Conservation (phyloP, 1,140 invertebrate species). For the Lasaia peninsularis region DNA sequence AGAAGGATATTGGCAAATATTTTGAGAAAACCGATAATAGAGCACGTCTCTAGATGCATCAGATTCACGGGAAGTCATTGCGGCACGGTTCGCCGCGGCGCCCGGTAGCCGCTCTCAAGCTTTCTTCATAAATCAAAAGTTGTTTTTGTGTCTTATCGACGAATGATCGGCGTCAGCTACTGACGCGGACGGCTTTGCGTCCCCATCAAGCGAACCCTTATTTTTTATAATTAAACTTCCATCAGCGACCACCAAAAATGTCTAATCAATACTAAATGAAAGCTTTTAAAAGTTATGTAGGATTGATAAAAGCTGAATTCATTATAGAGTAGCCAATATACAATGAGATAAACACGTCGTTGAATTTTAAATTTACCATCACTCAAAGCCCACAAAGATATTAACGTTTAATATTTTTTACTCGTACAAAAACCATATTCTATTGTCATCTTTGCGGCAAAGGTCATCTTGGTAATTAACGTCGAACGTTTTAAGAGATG, state of each 20-base stretch:
- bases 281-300: constrained; percentile 3
- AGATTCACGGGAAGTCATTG: constrained; percentile 19
- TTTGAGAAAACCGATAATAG: constrained; percentile 4
- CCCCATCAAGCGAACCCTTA: constrained; percentile 4
- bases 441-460: constrained; percentile 4
- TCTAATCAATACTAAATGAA: constrained; percentile 9
- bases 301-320: constrained; percentile 2
- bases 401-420: background rate
- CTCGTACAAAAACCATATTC: background rate
- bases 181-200: constrained; percentile 28
- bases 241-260: background rate
- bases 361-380: background rate
- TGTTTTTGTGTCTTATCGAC: constrained; percentile 71
- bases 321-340: background rate
- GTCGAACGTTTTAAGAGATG: constrained; percentile 2
- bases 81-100: constrained; percentile 37
- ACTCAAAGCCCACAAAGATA: background rate
- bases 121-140: constrained; percentile 75
- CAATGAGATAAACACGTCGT: background rate
- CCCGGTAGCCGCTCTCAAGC: constrained; percentile 62
- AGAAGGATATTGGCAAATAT: background rate
- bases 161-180: constrained; percentile 68
- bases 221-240: constrained; percentile 6
- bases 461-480: constrained; percentile 10
- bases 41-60: constrained; percentile 43